Conservation (phyloP, 2,797 vertebrate genomes). For the Phaenicophaeus curvirostris region DNA sequence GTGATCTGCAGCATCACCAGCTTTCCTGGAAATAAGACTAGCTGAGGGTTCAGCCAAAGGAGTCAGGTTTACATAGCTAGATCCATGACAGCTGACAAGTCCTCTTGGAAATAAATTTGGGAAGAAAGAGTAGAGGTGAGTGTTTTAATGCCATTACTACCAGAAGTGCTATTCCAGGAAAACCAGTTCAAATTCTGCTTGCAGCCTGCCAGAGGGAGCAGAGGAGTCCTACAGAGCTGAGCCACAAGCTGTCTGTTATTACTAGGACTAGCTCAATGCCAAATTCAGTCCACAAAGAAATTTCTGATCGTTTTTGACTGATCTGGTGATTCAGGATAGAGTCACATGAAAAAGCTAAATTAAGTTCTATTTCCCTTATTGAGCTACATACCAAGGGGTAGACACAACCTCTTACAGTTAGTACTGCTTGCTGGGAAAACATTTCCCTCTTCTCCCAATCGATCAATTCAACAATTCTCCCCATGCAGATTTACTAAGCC, state of each 20-base stretch:
- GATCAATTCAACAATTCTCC: not conserved
- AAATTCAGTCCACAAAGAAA: not conserved
- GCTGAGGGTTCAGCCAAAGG: conserved; percentile 7
- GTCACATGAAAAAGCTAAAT: not conserved
- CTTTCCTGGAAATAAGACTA: conserved; percentile 34
- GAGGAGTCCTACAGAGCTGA: not conserved
- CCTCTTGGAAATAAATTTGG: not conserved
- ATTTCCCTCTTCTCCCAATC: not conserved
- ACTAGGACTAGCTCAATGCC: not conserved
- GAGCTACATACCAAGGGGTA: accelerated
- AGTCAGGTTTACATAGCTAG: not conserved
- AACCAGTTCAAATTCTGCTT: not conserved
- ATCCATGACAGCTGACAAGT: not conserved
- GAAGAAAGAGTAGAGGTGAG: not conserved
- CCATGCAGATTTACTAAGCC: not conserved
- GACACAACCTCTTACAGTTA: not conserved
- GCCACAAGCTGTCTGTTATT: not conserved
- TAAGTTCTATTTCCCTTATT: not conserved
- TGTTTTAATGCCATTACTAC: not conserved
- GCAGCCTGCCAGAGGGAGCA: not conserved
- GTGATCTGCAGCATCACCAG: not conserved
- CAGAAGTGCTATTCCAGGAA: conserved; percentile 19
- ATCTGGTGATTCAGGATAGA: not conserved
- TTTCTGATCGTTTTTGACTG: not conserved
- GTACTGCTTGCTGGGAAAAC: not conserved